These are phyloP conservation scores for Sebastes fasciatus DNA, from an alignment of 2,113 vertebrate species.

Conservation along the genomic window DNA sequence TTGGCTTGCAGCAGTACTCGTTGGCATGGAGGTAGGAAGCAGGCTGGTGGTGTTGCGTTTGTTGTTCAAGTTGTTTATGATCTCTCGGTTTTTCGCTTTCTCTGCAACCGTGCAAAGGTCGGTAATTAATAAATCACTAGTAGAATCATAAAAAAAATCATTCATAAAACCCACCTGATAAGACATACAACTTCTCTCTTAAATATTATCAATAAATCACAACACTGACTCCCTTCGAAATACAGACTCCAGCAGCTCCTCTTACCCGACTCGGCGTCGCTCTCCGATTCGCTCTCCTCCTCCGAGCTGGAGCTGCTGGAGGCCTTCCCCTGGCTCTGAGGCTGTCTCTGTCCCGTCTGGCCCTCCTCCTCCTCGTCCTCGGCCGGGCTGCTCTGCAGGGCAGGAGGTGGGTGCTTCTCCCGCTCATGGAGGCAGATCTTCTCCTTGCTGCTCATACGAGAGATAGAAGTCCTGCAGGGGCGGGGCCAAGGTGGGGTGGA, in stretches of 20 bases:
- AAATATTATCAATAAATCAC: background rate
- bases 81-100: slow-evolving; percentile 87
- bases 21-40: slow-evolving; percentile 74
- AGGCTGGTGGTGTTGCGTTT: slow-evolving; percentile 82
- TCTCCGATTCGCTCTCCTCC: slow-evolving; percentile 86
- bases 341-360: slow-evolving; percentile 60
- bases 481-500: slow-evolving; percentile 68
- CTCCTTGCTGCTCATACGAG: slow-evolving; percentile 89
- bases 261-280: slow-evolving; percentile 85
- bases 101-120: slow-evolving; percentile 70
- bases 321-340: slow-evolving; percentile 76
- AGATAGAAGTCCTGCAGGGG: slow-evolving; percentile 88
- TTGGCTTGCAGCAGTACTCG: slow-evolving; percentile 71
- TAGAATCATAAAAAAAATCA: background rate
- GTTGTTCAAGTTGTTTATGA: slow-evolving; percentile 90
- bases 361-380: slow-evolving; percentile 86
- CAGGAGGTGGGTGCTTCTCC: slow-evolving; percentile 84
- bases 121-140: background rate
- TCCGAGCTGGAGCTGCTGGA: slow-evolving; percentile 88
- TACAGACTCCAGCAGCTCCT: background rate
- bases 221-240: background rate
- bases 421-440: slow-evolving; percentile 87
- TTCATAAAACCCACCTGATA: background rate
- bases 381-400: slow-evolving; percentile 81
- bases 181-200: background rate